Conservation (phyloP, 92 coral and sea anemone species). For the Porites divaricata region DNA sequence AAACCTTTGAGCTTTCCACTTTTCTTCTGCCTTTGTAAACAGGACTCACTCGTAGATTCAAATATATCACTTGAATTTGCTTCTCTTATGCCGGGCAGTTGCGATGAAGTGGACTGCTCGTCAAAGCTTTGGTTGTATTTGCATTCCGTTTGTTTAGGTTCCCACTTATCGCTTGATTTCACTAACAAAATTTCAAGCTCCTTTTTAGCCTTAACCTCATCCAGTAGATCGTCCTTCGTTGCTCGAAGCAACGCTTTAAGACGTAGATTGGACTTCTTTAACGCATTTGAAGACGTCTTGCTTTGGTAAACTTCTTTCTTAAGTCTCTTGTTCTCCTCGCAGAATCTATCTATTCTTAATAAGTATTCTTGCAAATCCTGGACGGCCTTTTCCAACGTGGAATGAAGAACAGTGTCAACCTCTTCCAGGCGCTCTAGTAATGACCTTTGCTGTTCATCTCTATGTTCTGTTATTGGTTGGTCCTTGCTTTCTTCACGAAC, state of each 20-base stretch:
- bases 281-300: neutral
- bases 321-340: conserved; percentile 9
- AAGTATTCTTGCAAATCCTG: conserved; percentile 15
- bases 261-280: neutral
- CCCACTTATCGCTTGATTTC: conserved; percentile 25
- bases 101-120: conserved; percentile 22
- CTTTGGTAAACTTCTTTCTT: conserved; percentile 13
- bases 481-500: neutral
- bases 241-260: conserved; percentile 15
- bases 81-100: neutral
- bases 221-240: conserved; percentile 26
- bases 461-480: neutral
- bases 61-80: neutral
- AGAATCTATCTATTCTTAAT: neutral
- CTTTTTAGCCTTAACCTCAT: conserved; percentile 18
- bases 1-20: conserved; percentile 9
- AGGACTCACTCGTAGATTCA: conserved; percentile 14
- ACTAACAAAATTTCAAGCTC: conserved; percentile 25
- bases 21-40: neutral
- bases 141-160: neutral
- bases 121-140: conserved; percentile 3
- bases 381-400: conserved; percentile 5
- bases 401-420: neutral
- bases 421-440: conserved; percentile 1
- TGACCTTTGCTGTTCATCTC: neutral